phyloP scores from a whole-genome alignment of 2,797 vertebrate genomes.

The Leptatherina wallacei region DNA sequence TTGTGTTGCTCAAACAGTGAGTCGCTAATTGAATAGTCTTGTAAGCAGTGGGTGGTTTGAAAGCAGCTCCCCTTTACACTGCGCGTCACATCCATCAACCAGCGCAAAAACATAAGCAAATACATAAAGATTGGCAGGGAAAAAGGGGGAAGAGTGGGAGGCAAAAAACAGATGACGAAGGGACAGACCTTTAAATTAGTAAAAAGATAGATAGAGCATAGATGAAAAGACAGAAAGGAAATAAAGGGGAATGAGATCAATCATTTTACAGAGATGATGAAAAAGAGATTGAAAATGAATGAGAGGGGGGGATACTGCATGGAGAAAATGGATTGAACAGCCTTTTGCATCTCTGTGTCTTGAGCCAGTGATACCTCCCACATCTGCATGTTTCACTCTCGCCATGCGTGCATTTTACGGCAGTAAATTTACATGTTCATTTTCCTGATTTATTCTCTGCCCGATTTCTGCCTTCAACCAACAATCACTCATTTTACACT shows the following conservation, averaged over 20 bases:
- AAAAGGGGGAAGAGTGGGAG: background rate
- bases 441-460: slow-evolving; percentile 44
- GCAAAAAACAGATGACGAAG: slow-evolving; percentile 27
- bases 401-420: background rate
- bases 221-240: slow-evolving; percentile 1
- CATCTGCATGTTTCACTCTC: slow-evolving; percentile 28
- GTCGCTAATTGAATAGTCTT: slow-evolving; percentile 65
- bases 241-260: slow-evolving; percentile 1
- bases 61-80: slow-evolving; percentile 39
- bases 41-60: slow-evolving; percentile 52
- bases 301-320: slow-evolving; percentile 5
- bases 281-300: slow-evolving; percentile 26
- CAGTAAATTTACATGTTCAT: slow-evolving; percentile 54
- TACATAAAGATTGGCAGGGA: slow-evolving; percentile 25
- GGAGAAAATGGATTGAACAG: slow-evolving; percentile 40
- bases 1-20: slow-evolving; percentile 61
- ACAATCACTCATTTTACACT: slow-evolving; percentile 21
- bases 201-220: background rate
- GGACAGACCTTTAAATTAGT: slow-evolving; percentile 28
- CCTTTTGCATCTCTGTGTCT: slow-evolving; percentile 28
- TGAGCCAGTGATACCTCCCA: slow-evolving; percentile 25
- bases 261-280: slow-evolving; percentile 35
- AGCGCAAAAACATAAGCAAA: slow-evolving; percentile 32
- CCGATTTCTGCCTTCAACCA: background rate
- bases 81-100: slow-evolving; percentile 63